phyloP scores from a whole-genome alignment of 1,140 invertebrate genomes.

The Vanessa tameamea region DNA sequence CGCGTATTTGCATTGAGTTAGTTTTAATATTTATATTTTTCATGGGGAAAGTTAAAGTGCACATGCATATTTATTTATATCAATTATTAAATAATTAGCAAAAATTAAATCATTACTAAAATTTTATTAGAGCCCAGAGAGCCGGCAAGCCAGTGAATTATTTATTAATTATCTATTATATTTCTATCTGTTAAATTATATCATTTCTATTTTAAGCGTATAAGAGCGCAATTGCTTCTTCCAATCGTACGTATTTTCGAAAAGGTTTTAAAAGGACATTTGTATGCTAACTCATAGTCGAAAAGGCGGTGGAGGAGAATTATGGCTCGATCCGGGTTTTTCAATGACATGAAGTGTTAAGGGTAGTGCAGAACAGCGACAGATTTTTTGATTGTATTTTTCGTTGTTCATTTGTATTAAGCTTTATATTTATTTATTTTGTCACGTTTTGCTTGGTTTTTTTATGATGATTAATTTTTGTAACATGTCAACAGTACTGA shows the following conservation, averaged over 20 bases:
- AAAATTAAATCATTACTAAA: too few relatives aligned
- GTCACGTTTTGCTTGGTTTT: not conserved
- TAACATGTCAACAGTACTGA: too few relatives aligned
- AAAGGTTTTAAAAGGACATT: constrained; percentile 6
- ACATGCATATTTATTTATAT: too few relatives aligned
- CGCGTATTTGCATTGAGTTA: too few relatives aligned
- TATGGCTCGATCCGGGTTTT: constrained; percentile 14
- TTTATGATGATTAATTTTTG: not conserved
- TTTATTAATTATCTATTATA: too few relatives aligned
- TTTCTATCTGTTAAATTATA: too few relatives aligned
- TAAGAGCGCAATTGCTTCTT: not conserved
- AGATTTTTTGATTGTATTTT: not conserved
- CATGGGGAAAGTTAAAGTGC: too few relatives aligned
- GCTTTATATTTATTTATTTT: too few relatives aligned
- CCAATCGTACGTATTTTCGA: not conserved
- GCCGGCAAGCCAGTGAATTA: too few relatives aligned
- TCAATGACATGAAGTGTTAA: not conserved
- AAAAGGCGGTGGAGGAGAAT: constrained; percentile 1
- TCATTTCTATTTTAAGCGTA: not conserved
- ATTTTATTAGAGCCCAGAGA: too few relatives aligned
- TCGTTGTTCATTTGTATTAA: not conserved
- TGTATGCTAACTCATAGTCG: constrained; percentile 20
- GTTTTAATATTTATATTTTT: too few relatives aligned
- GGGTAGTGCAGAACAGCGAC: not conserved
- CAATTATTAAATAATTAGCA: too few relatives aligned